phyloP scores from a whole-genome alignment of 2,797 vertebrate genomes.

The Echeneis naucrates region DNA sequence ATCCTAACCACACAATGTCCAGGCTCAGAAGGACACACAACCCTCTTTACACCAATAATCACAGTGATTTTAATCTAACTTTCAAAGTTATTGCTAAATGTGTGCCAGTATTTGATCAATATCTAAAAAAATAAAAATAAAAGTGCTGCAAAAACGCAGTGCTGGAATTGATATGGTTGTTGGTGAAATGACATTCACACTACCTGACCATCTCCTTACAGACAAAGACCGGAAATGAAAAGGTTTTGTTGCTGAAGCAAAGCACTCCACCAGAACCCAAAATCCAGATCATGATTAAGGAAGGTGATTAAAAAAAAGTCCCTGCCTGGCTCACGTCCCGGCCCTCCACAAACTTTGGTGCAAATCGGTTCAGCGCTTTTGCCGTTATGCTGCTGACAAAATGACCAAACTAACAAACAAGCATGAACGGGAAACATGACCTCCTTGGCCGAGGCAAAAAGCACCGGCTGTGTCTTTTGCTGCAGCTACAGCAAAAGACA shows the following conservation, averaged over 20 bases:
- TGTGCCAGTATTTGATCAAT: too few relatives aligned
- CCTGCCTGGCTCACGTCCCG: not conserved
- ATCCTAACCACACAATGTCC: not conserved
- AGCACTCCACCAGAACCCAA: not conserved
- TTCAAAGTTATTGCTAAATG: not conserved
- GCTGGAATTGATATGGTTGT: too few relatives aligned
- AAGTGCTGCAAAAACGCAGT: not conserved
- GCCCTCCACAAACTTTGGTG: not conserved
- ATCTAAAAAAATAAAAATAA: not conserved
- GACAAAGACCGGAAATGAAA: not conserved
- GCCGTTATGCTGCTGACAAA: not conserved
- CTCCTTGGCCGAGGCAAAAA: conserved; percentile 7
- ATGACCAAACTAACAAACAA: not conserved
- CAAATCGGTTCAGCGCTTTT: not conserved
- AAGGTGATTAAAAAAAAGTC: not conserved
- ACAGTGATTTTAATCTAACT: not conserved
- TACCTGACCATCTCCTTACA: not conserved
- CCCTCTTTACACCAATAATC: not conserved
- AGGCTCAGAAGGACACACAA: conserved; percentile 4
- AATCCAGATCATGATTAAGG: not conserved
- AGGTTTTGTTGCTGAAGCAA: not conserved
- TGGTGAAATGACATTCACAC: not conserved
- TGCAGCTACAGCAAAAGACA: conserved; percentile 34
- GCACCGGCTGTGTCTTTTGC: conserved; percentile 27
- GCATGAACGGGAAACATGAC: not conserved